Conservation (phyloP, 2,888 invertebrate species). For the Lasius fuliginosus region DNA sequence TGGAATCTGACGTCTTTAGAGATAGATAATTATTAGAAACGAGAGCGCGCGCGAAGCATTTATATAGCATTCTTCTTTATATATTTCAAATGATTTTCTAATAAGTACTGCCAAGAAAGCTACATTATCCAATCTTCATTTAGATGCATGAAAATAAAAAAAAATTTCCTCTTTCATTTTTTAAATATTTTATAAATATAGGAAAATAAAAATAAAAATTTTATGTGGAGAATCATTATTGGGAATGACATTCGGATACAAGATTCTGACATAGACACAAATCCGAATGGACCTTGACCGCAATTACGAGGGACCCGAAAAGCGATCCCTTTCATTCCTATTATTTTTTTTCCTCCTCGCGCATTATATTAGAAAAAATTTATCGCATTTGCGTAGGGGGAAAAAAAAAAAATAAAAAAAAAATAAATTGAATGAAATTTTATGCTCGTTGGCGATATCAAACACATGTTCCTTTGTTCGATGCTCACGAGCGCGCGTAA, state of each 20-base stretch:
- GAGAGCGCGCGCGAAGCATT: neutral
- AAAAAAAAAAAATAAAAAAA: neutral
- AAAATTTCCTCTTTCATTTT: neutral
- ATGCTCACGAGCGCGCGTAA: neutral
- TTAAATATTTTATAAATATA: neutral
- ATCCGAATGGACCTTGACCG: conserved; percentile 17
- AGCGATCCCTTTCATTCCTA: neutral
- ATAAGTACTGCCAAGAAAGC: neutral
- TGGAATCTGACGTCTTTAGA: neutral
- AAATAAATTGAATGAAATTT: neutral
- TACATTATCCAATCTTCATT: neutral
- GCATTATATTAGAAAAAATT: neutral
- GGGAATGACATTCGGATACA: neutral
- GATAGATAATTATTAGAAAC: neutral
- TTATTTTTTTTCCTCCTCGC: neutral
- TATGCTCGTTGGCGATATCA: neutral
- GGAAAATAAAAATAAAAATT: neutral
- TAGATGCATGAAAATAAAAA: too few species aligned
- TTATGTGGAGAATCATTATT: neutral
- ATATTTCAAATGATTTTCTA: neutral
- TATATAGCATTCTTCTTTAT: neutral
- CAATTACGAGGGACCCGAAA: neutral
- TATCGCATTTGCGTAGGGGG: neutral
- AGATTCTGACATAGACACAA: conserved; percentile 11
- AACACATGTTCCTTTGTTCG: neutral